A percentile compares a stretch with the other conserved stretches of the same genome.
phyloP scores from a whole-genome alignment of 2,113 vertebrate genomes.

The Nycticebus coucang region DNA sequence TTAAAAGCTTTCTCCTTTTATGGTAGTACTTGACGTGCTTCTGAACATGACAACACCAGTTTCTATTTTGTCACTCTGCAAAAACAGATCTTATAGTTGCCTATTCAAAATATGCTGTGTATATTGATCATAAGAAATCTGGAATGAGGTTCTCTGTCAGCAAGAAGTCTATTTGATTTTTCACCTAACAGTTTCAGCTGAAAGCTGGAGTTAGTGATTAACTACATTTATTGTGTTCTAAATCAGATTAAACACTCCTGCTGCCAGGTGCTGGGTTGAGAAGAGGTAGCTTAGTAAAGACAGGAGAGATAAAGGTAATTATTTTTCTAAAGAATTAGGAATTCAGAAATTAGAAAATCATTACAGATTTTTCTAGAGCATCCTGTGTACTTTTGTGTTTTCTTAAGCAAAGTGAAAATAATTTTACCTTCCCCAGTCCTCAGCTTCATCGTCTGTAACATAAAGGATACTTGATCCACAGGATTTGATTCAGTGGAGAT shows the following conservation, averaged over 20 bases:
- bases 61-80: background rate
- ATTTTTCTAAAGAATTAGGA: conserved; percentile 33
- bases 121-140: background rate
- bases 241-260: conserved; percentile 53
- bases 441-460: background rate
- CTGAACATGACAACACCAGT: background rate
- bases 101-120: background rate
- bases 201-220: conserved; percentile 66
- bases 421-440: background rate
- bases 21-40: background rate
- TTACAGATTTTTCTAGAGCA: background rate
- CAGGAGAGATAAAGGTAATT: conserved; percentile 1
- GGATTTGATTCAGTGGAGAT: background rate
- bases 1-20: background rate
- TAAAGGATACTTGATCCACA: background rate
- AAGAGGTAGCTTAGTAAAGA: conserved; percentile 2
- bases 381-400: background rate
- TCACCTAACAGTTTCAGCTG: conserved; percentile 1
- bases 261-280: conserved; percentile 47
- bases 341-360: conserved; percentile 23
- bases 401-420: conserved; percentile 1
- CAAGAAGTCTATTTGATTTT: conserved; percentile 50
- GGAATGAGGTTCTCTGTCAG: conserved; percentile 16
- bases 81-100: conserved; percentile 33
- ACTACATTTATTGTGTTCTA: conserved; percentile 59